Base-by-base conservation (phyloP, 2,888 invertebrate genomes). In the Megaustenia siamemsis region DNA sequence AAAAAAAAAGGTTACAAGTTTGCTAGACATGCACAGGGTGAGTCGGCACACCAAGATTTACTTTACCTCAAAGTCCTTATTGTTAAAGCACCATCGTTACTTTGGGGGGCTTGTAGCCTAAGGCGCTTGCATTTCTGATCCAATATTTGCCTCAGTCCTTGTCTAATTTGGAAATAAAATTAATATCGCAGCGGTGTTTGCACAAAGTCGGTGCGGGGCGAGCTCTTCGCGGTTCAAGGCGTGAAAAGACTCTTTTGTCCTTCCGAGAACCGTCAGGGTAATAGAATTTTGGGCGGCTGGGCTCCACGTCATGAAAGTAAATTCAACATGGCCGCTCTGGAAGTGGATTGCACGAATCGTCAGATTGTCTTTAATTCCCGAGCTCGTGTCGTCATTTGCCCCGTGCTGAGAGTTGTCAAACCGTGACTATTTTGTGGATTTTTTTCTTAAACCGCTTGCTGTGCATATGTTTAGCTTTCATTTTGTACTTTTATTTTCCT, bases 101-200 rank as follows among this genome's bases (percentile, higher is more conserved):
- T 40, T 18, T n/a, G n/a, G 28, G n/a, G 45, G 4, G 43, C 43
- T 28, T 43, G n/a, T 80, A 73, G 28, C 83, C 78, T 24, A 3
- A 45, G 71, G 83, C 83, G 83, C 71, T 83, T 83, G 83, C 83
- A 77, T 83, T 83, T 78, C 83, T 78, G 60, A 78, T 83, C 78
- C 83, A 83, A 83, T 83, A 83, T 83, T 83, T 83, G 78, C 71
- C 60, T 53, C 24, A 60, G 66, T 45, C 83, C 77, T 69, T 38
- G 56, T 69, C 83, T 83, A 78, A 78, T 83, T 83, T 78, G 83
- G 83, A 83, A 83, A 83, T 83, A 83, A 83, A 83, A 83, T 83
- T 83, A 83, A 83, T 83, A 83, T 78, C 78, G 60, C 66, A 32
- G 15, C 28, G 1, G 35, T 78, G 83, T 83, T 83, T 83, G 83